phyloP scores from a whole-genome alignment of 2,113 vertebrate species.

The Nothobranchius kuhntae region DNA sequence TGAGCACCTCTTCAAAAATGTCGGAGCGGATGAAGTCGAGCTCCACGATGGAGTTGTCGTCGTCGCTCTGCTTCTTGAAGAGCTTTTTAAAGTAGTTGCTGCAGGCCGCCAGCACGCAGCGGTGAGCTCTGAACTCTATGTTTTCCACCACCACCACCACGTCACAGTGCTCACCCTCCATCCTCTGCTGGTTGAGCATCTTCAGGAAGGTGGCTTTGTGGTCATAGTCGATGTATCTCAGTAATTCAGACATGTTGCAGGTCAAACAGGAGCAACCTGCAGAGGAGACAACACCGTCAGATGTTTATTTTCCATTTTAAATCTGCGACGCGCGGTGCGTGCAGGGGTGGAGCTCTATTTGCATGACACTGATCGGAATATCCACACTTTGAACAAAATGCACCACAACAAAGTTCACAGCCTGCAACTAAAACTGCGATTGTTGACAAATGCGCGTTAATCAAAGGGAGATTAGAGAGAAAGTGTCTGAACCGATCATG shows the following conservation, averaged over 20 bases:
- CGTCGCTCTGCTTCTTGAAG: slow-evolving; percentile 94
- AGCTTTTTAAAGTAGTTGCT: slow-evolving; percentile 98
- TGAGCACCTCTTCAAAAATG: slow-evolving; percentile 94
- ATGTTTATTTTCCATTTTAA: neutral
- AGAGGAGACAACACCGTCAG: slow-evolving; percentile 34
- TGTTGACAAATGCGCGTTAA: neutral
- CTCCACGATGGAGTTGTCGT: slow-evolving; percentile 95
- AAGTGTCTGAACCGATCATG: slow-evolving; percentile 32
- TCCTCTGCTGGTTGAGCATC: slow-evolving; percentile 92
- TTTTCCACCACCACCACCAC: slow-evolving; percentile 96
- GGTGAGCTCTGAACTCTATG: slow-evolving; percentile 93
- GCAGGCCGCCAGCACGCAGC: slow-evolving; percentile 93
- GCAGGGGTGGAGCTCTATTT: slow-evolving; percentile 54
- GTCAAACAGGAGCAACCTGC: slow-evolving; percentile 82
- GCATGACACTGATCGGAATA: slow-evolving; percentile 11
- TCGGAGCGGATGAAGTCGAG: slow-evolving; percentile 95
- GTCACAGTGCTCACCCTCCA: slow-evolving; percentile 96
- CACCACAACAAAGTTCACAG: neutral
- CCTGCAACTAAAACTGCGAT: neutral
- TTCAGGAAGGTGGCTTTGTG: slow-evolving; percentile 97
- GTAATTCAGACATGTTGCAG: slow-evolving; percentile 95
- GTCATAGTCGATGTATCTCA: slow-evolving; percentile 96
- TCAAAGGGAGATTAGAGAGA: neutral
- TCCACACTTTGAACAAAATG: neutral
- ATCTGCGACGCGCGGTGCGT: neutral